Conservation (phyloP, 2,113 vertebrate species). For the Festucalex cinctus region DNA sequence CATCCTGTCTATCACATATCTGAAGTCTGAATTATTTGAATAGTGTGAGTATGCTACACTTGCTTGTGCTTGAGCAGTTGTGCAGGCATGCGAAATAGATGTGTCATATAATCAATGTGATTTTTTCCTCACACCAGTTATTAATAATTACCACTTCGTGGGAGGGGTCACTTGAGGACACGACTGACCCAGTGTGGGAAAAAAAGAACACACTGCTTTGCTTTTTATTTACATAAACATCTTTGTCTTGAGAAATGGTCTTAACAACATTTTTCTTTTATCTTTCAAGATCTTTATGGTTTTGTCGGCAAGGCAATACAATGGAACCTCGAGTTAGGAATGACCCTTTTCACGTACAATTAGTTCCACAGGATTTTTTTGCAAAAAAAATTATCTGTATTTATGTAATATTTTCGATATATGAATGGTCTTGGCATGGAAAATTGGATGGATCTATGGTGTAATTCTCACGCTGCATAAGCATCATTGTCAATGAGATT, state of each 20-base stretch:
- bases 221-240: slow-evolving; percentile 15
- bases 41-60: not conserved
- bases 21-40: not conserved
- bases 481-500: no score
- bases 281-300: not conserved
- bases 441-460: no score
- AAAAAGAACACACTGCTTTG: not conserved
- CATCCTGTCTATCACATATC: not conserved
- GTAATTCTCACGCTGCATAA: no score
- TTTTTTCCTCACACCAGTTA: not conserved
- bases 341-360: no score
- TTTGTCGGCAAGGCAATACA: not conserved
- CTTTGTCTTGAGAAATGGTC: slow-evolving; percentile 43
- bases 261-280: not conserved
- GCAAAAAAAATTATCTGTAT: no score
- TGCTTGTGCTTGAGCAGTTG: not conserved
- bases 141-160: not conserved
- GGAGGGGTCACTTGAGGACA: not conserved
- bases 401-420: no score
- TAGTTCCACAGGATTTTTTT: no score
- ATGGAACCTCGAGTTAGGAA: no score
- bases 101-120: not conserved
- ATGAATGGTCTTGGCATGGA: no score
- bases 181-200: not conserved
- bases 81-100: not conserved